Base-by-base conservation (phyloP, 2,797 vertebrate species). In the Kryptolebias ocellatus region DNA sequence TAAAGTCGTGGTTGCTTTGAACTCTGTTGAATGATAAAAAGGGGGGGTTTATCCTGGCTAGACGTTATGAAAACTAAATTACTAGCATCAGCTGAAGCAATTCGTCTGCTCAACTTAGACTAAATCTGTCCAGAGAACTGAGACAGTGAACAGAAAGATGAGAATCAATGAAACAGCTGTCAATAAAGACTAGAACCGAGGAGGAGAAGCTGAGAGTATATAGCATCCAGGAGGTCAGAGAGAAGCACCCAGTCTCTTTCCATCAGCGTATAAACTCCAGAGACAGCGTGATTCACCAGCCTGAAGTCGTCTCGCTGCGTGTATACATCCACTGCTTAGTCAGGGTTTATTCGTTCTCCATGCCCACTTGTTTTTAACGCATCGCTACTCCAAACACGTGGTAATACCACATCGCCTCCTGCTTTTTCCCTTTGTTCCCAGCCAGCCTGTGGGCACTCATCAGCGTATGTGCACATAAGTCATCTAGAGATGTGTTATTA, bases 251-350 rank as follows among this genome's bases (percentile, higher is more conserved):
- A 72, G 80, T 83, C 83, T 52, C 28, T 67, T 58, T 39, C 58
- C 64, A 79, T 77, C 72, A 67, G 34, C 5, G 17, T 49, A 27
- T 55, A 70, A 55, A 72, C 75, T 15, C 62, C 15, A 29, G 49
- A 42, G 71, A 68, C 54, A 57, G 56, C 53, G 37, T 85, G 82
- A 88, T 61, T 88, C 84, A 88, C 49, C 57, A 24, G 57, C 80
- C 59, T 60, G 6, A 46, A 72, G 64, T 64, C 16, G 53, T 72
- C 70, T 56, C 17, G 34, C 56, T 60, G 54, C 66, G 61, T 53
- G 67, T 54, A 69, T 55, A 71, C 73, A 60, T 47, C 18, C 54
- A 27, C 11, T 54, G 80, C 74, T 78, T 63, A 49, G 72, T 80
- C 74, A 64, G 57, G 57, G 37, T 45, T 78, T 71, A 61, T 64